A percentile compares a stretch with the other conserved stretches of the same genome.
phyloP scores from a whole-genome alignment of 2,888 invertebrate genomes.

The Busseola fusca region DNA sequence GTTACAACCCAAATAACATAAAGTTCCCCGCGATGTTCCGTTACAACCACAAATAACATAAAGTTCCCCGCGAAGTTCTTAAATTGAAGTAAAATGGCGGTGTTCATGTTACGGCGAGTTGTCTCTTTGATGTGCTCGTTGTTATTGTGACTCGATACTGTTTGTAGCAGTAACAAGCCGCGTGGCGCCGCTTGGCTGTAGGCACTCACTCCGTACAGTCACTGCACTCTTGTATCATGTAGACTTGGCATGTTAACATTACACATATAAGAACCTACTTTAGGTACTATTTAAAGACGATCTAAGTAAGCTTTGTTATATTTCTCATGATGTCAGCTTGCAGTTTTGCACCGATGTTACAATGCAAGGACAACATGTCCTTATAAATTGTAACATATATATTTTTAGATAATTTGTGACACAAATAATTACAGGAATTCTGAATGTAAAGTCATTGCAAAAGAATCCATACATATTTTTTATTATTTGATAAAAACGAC shows the following conservation, averaged over 20 bases:
- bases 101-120: slow-evolving; percentile 20
- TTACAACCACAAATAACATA: slow-evolving; percentile 20
- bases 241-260: background rate
- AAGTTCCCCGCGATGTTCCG: no score
- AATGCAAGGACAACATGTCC: no score
- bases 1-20: background rate
- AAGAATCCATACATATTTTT: background rate
- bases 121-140: slow-evolving; percentile 41
- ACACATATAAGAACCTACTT: background rate
- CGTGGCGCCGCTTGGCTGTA: slow-evolving; percentile 12
- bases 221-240: slow-evolving; percentile 1
- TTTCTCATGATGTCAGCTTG: background rate
- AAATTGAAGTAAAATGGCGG: slow-evolving; percentile 16
- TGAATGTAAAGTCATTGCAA: background rate
- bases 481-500: background rate
- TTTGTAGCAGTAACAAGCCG: slow-evolving; percentile 28
- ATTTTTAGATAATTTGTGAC: background rate
- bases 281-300: background rate
- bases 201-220: background rate
- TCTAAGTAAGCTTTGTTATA: background rate
- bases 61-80: slow-evolving; percentile 2
- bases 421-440: no score
- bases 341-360: background rate
- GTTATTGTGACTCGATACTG: slow-evolving; percentile 31
- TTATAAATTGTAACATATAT: no score